Evolutionary conservation across 2,113 vertebrate genomes (phyloP).

Genomic region (Chaetodon auriga): DNA sequence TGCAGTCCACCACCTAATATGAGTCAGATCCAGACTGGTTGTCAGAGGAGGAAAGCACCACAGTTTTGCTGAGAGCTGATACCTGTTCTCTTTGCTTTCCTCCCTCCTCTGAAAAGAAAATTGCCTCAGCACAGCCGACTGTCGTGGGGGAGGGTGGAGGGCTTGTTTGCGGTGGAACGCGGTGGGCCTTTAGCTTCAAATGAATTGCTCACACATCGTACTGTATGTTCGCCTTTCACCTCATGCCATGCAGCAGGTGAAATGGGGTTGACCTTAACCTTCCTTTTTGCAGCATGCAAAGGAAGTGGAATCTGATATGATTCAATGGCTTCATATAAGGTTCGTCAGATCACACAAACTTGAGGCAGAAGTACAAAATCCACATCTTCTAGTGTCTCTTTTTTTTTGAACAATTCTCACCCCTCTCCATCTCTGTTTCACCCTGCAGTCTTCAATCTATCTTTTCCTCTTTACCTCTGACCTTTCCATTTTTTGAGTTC

Average conservation of each 20-base stretch:
- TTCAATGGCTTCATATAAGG: constrained; percentile 35
- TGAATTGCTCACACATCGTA: constrained; percentile 44
- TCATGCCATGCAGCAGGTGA: constrained; percentile 45
- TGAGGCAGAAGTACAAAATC: constrained; percentile 29
- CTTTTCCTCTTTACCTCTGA: constrained; percentile 77
- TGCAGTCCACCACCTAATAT: neutral
- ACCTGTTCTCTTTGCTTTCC: constrained; percentile 17
- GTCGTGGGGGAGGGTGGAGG: neutral
- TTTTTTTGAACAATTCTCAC: constrained; percentile 22
- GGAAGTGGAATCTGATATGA: constrained; percentile 49
- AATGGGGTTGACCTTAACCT: constrained; percentile 52
- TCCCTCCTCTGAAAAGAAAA: constrained; percentile 43
- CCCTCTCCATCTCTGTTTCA: constrained; percentile 49
- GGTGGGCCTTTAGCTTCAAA: constrained; percentile 31
- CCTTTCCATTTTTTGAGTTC: constrained; percentile 79
- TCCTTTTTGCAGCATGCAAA: constrained; percentile 49
- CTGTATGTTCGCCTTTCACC: constrained; percentile 34
- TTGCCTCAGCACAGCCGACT: constrained; percentile 40
- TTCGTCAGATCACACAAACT: constrained; percentile 66
- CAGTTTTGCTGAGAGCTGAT: constrained; percentile 31
- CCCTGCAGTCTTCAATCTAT: constrained; percentile 71
- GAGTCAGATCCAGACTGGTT: constrained; percentile 33
- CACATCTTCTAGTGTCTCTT: constrained; percentile 30
- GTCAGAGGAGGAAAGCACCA: constrained; percentile 12
- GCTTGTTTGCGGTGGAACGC: neutral